phyloP scores from a whole-genome alignment of 2,113 vertebrate species.

The Clarias macrocephalus region DNA sequence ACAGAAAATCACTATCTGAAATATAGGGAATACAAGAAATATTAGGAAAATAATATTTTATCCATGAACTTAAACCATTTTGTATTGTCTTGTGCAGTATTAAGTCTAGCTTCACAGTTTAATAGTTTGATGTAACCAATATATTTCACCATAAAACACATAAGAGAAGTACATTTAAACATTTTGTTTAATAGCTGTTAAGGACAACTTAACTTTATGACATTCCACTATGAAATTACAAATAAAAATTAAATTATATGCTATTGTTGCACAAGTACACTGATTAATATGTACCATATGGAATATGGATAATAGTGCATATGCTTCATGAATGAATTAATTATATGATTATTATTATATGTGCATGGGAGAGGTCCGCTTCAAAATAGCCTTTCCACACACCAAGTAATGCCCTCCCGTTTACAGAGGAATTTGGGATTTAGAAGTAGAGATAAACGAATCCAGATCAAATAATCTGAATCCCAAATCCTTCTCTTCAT shows the following conservation, averaged over 20 bases:
- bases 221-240: background rate
- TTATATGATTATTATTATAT: too few species aligned
- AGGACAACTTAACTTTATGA: background rate
- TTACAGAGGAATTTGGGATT: too few species aligned
- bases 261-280: background rate
- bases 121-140: background rate
- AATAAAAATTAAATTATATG: background rate
- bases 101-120: background rate
- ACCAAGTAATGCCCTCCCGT: too few species aligned
- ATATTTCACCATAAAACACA: background rate
- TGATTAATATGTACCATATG: background rate
- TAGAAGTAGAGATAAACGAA: too few species aligned
- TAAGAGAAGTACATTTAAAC: background rate
- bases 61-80: background rate
- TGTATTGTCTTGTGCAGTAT: background rate
- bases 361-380: too few species aligned
- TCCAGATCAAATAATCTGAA: too few species aligned
- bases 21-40: background rate
- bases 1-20: background rate
- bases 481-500: too few species aligned
- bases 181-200: background rate
- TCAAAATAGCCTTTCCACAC: too few species aligned
- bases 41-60: background rate
- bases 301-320: too few species aligned
- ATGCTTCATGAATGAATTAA: too few species aligned